Percentiles rank a stretch among this genome's conserved stretches.
phyloP scores from a whole-genome alignment of 2,888 invertebrate species.

The Dryobotodes eremita region DNA sequence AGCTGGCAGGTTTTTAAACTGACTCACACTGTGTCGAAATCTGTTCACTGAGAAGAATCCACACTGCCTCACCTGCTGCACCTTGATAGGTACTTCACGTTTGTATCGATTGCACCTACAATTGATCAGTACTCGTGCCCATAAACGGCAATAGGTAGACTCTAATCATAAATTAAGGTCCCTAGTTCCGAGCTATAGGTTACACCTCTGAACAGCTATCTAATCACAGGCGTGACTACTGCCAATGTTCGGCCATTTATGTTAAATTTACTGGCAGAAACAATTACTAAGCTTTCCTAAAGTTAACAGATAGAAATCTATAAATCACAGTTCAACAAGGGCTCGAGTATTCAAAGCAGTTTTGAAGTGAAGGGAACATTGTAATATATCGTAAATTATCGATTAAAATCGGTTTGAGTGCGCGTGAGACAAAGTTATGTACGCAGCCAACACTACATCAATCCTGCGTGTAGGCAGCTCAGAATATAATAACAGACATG shows the following conservation, averaged over 20 bases:
- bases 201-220: conserved; percentile 23
- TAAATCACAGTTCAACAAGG: conserved; percentile 63
- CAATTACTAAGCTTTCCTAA: conserved; percentile 57
- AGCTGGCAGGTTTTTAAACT: background rate
- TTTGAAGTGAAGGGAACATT: conserved; percentile 74
- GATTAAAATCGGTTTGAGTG: conserved; percentile 77
- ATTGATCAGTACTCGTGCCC: background rate
- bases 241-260: conserved; percentile 25
- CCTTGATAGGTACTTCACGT: background rate
- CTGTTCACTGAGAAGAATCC: background rate
- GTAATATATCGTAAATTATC: conserved; percentile 77
- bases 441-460: conserved; percentile 57
- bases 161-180: background rate
- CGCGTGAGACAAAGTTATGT: conserved; percentile 74
- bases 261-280: conserved; percentile 49
- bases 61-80: background rate
- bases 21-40: background rate
- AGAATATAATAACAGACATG: conserved; percentile 67
- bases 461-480: conserved; percentile 64
- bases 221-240: conserved; percentile 33
- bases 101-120: background rate
- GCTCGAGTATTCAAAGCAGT: conserved; percentile 54
- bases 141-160: background rate
- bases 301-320: conserved; percentile 52
- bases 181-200: conserved; percentile 13